phyloP scores from a whole-genome alignment of 2,888 invertebrate species.

The Philereme transversata region DNA sequence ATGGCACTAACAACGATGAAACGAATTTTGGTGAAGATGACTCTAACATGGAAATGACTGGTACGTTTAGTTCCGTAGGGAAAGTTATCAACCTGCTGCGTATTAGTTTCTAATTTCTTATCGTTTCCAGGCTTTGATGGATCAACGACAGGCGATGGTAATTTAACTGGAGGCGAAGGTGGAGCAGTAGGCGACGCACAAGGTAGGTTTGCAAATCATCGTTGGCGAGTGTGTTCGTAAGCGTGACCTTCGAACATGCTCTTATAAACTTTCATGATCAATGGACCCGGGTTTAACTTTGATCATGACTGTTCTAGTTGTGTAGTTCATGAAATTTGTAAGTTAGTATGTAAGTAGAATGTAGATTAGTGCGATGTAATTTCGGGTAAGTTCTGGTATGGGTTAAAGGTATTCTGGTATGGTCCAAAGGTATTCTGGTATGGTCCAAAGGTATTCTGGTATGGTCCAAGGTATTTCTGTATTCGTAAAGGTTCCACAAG shows the following conservation, averaged over 20 bases:
- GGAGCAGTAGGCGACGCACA: constrained; percentile 83
- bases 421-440: not conserved
- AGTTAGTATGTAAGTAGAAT: constrained; percentile 42
- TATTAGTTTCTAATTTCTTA: not conserved
- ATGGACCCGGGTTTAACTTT: not conserved
- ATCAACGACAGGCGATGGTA: constrained; percentile 78
- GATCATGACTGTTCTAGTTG: constrained; percentile 9
- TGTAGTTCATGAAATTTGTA: constrained; percentile 77
- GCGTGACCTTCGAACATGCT: constrained; percentile 31
- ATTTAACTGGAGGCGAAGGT: constrained; percentile 79
- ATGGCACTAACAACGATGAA: constrained; percentile 86
- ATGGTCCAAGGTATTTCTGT: constrained; percentile 5
- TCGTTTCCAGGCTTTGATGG: constrained; percentile 75
- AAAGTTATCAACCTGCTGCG: no score
- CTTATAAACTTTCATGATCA: constrained; percentile 38
- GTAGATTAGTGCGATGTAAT: constrained; percentile 13
- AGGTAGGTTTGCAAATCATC: constrained; percentile 75
- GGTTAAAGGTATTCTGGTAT: not conserved
- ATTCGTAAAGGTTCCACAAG: not conserved
- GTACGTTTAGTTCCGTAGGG: constrained; percentile 45
- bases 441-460: constrained; percentile 9
- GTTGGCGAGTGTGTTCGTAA: constrained; percentile 22
- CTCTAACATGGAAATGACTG: constrained; percentile 86
- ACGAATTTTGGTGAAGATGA: constrained; percentile 87
- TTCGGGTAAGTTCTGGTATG: constrained; percentile 21